Base-by-base conservation (phyloP, 2,113 vertebrate genomes). In the Neoarius graeffei region DNA sequence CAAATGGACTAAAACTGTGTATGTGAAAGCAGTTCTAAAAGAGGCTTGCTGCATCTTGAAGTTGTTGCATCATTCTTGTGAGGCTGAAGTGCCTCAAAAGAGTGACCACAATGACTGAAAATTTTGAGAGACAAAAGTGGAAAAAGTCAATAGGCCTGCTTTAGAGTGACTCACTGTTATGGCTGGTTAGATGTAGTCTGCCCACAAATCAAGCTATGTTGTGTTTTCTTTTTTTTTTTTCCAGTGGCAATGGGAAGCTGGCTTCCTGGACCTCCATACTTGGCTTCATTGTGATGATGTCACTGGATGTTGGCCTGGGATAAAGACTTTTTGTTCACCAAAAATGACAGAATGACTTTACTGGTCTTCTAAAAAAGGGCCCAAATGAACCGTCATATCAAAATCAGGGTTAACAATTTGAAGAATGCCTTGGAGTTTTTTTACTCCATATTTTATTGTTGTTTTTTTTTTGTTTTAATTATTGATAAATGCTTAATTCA, bases 241-340 rank as follows among this genome's bases (percentile, higher is more conserved):
- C 54, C 92, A 99, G 98, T 27, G 98, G 98, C 5, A 98, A 99
- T 0, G 98, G 98, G 69, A 99, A 97, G 85, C 89, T 99, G 93
- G 97, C 98, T 0, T 99, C 98, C 81, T 99, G 97, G 97, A 97
- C 96, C 15, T 96, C 96, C 25, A 96, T 99, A 71, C 71, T 99
- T 80, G 98, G 98, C 5, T 99, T 99, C 0, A 94, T 99, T 80
- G 97, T 99, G 93, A 99, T 99, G 98, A 99, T 99, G 98, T 99
- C 97, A 25, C 92, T 99, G 87, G 98, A 99, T 0, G 98, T 99
- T 0, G 98, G 98, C 25, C 96, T 99, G 25, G 96, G 98, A 59
- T 99, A 96, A 96, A 3, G 3, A 80, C 35, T 84, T 83, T 23
- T 54, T 64, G 4, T 81, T 81, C 48, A 77, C 4, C 56, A 59